Evolutionary conservation across 2,888 invertebrate genomes (phyloP).

Genomic region (Seira sanloemensis): DNA sequence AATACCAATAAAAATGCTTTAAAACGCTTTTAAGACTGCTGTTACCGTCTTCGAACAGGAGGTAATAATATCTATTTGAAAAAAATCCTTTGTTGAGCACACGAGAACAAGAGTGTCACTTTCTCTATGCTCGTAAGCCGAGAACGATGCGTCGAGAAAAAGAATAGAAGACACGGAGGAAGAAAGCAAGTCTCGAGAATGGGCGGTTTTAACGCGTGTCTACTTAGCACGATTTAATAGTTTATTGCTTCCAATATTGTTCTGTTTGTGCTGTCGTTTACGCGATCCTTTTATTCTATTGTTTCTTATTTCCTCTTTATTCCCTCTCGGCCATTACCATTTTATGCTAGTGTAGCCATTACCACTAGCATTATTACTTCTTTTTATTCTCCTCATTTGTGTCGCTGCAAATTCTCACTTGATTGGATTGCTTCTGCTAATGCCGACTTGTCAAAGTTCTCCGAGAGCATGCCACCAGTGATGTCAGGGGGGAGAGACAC

Average conservation of each 20-base stretch:
- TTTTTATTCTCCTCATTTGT: neutral
- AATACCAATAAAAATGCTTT: neutral
- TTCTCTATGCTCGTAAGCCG: neutral
- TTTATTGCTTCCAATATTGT: neutral
- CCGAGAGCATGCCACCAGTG: too few relatives aligned
- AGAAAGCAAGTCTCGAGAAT: neutral
- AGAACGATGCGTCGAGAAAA: neutral
- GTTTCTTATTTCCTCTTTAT: neutral
- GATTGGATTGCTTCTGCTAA: neutral
- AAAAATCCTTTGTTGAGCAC: neutral
- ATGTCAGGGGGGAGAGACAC: too few relatives aligned
- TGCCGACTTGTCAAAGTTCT: neutral
- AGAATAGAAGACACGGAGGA: too few relatives aligned
- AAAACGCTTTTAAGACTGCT: too few relatives aligned
- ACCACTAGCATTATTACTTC: neutral
- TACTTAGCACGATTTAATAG: neutral
- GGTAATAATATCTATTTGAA: neutral
- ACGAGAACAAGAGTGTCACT: neutral
- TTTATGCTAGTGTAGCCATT: neutral
- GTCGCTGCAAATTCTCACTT: neutral
- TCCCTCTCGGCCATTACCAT: neutral
- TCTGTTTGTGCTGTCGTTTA: neutral
- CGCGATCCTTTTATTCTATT: too few relatives aligned
- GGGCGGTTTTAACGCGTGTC: neutral
- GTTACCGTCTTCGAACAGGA: too few relatives aligned